Evolutionary conservation across 2,797 vertebrate genomes (phyloP).

Genomic region (Spinus pinus): DNA sequence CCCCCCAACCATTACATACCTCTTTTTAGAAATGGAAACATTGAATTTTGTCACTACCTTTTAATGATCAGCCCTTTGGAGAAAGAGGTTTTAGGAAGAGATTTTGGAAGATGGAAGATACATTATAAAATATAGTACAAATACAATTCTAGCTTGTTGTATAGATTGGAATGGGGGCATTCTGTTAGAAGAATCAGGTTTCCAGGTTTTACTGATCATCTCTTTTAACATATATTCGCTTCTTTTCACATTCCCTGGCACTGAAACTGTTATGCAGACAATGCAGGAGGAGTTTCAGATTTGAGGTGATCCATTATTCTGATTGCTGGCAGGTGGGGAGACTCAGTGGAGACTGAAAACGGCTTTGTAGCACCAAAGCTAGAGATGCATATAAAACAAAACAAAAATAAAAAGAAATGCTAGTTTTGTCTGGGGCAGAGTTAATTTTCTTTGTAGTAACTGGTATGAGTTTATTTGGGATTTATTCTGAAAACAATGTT

Average conservation of each 20-base stretch:
- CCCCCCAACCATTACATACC: neutral
- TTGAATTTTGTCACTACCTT: slow-evolving; percentile 40
- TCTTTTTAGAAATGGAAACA: slow-evolving; percentile 47
- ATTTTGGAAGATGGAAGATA: neutral
- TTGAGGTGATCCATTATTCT: slow-evolving; percentile 9
- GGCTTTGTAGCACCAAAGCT: neutral
- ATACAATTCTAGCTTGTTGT: slow-evolving; percentile 27
- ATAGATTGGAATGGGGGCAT: neutral
- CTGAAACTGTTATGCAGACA: neutral
- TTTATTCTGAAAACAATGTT: neutral
- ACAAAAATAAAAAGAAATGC: neutral
- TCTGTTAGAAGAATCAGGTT: slow-evolving; percentile 27
- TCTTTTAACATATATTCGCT: slow-evolving; percentile 43
- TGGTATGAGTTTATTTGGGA: neutral
- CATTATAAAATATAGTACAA: slow-evolving; percentile 47
- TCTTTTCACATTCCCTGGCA: slow-evolving; percentile 23
- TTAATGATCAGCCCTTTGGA: slow-evolving; percentile 30
- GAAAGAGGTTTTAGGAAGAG: slow-evolving; percentile 56
- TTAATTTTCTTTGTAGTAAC: neutral
- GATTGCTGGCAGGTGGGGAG: neutral
- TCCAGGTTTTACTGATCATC: slow-evolving; percentile 35
- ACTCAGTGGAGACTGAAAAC: neutral
- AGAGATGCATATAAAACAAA: neutral
- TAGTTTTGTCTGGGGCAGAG: neutral
- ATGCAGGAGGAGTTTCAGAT: slow-evolving; percentile 15